A percentile compares a stretch with the other conserved stretches of the same genome.
These are phyloP conservation scores for Cryptoprocta ferox DNA, from an alignment of 2,797 vertebrate genomes.

Conservation along the genomic window DNA sequence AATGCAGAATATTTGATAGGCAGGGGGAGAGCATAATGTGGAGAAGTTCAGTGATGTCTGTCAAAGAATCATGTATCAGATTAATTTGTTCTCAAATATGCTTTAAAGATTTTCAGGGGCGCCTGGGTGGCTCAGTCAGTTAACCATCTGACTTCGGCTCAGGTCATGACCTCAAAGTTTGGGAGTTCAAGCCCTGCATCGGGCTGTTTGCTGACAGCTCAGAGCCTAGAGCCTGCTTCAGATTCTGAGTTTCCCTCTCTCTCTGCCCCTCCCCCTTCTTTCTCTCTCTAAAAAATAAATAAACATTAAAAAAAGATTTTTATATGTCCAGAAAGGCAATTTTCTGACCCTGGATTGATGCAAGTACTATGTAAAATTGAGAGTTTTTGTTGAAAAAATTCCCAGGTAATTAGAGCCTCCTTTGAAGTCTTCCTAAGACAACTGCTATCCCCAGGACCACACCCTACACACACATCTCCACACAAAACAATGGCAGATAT, in stretches of 20 bases:
- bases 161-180: too few relatives aligned
- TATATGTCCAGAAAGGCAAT: background rate
- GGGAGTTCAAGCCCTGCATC: too few relatives aligned
- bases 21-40: background rate
- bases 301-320: background rate
- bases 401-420: background rate
- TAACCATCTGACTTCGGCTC: too few relatives aligned
- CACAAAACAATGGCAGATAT: background rate
- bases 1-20: background rate
- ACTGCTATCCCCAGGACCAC: background rate
- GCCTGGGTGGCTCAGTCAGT: too few relatives aligned
- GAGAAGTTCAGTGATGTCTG: background rate
- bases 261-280: too few relatives aligned
- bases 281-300: too few relatives aligned
- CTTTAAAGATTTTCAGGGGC: background rate
- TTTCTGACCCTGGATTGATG: constrained; percentile 10
- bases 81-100: background rate
- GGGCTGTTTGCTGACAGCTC: too few relatives aligned
- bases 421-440: background rate
- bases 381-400: background rate
- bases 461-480: background rate
- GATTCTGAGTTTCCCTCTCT: too few relatives aligned
- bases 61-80: background rate
- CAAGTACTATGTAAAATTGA: background rate
- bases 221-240: too few relatives aligned